phyloP scores from a whole-genome alignment of 2,113 vertebrate species.

The Cyprinodon brontotheroides region DNA sequence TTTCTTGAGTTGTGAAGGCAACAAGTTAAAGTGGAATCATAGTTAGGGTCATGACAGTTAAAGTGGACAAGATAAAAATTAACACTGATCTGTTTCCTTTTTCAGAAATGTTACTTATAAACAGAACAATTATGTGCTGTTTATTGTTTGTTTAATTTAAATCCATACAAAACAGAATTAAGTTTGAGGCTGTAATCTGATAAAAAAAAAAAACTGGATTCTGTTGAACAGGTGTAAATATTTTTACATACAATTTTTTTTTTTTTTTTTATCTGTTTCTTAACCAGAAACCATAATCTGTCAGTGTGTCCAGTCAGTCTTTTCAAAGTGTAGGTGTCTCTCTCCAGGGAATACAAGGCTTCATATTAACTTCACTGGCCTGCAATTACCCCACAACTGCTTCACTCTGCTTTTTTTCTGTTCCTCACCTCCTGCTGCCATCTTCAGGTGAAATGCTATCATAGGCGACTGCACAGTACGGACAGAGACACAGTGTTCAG shows the following conservation, averaged over 20 bases:
- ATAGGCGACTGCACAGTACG: conserved; percentile 78
- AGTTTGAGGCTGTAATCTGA: background rate
- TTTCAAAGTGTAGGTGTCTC: conserved; percentile 24
- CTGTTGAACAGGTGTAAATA: background rate
- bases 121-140: too few relatives aligned
- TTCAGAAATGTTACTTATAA: background rate
- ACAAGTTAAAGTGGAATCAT: background rate
- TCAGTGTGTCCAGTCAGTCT: background rate
- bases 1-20: background rate
- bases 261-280: conserved; percentile 6
- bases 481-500: conserved; percentile 88
- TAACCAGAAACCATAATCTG: conserved; percentile 37
- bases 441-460: conserved; percentile 91
- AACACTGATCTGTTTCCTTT: background rate
- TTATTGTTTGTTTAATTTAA: too few relatives aligned
- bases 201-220: background rate
- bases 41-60: background rate
- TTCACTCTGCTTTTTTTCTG: background rate
- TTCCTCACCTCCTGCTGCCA: conserved; percentile 37
- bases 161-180: too few relatives aligned
- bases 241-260: background rate
- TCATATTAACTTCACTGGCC: background rate
- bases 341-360: conserved; percentile 10
- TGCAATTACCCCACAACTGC: conserved; percentile 1
- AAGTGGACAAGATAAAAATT: background rate